These are phyloP conservation scores for Xestia rhomboidea DNA, from an alignment of 2,888 invertebrate species.

Conservation along the genomic window DNA sequence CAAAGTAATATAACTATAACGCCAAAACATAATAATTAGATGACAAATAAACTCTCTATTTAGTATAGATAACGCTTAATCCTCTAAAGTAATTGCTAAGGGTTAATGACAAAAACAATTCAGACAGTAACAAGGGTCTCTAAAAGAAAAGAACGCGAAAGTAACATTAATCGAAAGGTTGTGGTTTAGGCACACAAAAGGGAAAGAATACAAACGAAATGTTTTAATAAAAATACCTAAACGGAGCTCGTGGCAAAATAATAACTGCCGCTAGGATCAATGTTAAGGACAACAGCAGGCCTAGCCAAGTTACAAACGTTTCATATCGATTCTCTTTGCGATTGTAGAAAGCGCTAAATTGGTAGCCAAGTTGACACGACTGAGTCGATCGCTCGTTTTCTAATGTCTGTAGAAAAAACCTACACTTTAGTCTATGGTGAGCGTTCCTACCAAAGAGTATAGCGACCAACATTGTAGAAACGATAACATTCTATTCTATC, in stretches of 20 bases:
- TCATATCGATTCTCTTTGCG: too few relatives aligned
- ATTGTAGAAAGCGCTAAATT: too few relatives aligned
- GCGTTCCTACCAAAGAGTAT: too few relatives aligned
- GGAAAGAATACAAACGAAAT: neutral
- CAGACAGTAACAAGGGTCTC: slow-evolving; percentile 33
- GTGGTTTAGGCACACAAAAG: neutral
- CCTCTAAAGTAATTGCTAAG: slow-evolving; percentile 26
- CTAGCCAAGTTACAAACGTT: too few relatives aligned
- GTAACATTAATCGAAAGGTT: slow-evolving; percentile 1
- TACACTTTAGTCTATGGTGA: too few relatives aligned
- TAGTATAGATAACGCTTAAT: slow-evolving; percentile 2
- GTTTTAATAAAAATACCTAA: neutral
- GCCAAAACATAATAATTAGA: slow-evolving; percentile 1
- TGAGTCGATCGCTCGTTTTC: too few relatives aligned
- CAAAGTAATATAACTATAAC: neutral
- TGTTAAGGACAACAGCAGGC: too few relatives aligned
- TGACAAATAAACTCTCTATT: slow-evolving; percentile 5
- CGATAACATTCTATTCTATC: too few relatives aligned
- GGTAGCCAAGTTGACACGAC: too few relatives aligned
- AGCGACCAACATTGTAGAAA: too few relatives aligned
- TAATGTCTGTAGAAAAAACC: too few relatives aligned
- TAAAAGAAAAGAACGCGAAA: slow-evolving; percentile 2
- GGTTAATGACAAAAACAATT: slow-evolving; percentile 37
- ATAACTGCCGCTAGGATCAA: neutral
- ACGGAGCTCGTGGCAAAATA: neutral